Evolutionary conservation across 35 echinoderm and acorn worm species (phyloP), one percentile per base, ranked within the genome.

Genomic region (Holothuria glaberrima): DNA sequence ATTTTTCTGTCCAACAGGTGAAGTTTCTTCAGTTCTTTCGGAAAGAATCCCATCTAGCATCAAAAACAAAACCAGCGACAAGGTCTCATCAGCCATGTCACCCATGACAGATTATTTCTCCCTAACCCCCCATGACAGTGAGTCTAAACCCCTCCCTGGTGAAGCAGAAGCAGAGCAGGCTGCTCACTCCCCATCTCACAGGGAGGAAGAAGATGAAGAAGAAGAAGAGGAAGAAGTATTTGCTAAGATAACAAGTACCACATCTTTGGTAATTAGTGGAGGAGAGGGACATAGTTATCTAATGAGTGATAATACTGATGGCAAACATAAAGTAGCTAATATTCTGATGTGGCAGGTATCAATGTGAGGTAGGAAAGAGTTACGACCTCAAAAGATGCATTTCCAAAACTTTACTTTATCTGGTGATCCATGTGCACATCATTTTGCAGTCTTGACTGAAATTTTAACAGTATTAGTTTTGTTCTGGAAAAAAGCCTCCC

Each of bases 291-390:
- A 99, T 59, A 80, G 64, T 9, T 99, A 99, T 72, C 65, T 99
- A 35, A 95, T 93, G 88, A 76, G 79, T 41, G 86, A 91, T 13
- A 88, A 62, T 21, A 83, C 48, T 10, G 89, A 72, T 48, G 75
- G 93, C 17, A 91, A 87, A 52, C 66, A 87, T 29, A 85, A 89
- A 61, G 93, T 95, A 80, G 90, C 97, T 9, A 87, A 91, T 68
- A 84, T 99, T n/a, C 86, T 99, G 6, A 91, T 94, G 48, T 99
- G 97, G 97, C 97, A 99, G 68, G 93, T 99, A 0, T 97, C 95
- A 22, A 97, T 91, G 89, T 94, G 29, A 87, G 9, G 85, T 21
- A n/a, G 34, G 21, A 77, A 77, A 54, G 13, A 5, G 5, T 54
- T 54, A 17, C 50, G 36, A 2, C 36, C 36, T 41, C 7, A 4